A percentile compares a stretch with the other conserved stretches of the same genome.
These are phyloP conservation scores for Himantopus leucocephalus DNA, from an alignment of 2,113 vertebrate species.

Conservation along the genomic window DNA sequence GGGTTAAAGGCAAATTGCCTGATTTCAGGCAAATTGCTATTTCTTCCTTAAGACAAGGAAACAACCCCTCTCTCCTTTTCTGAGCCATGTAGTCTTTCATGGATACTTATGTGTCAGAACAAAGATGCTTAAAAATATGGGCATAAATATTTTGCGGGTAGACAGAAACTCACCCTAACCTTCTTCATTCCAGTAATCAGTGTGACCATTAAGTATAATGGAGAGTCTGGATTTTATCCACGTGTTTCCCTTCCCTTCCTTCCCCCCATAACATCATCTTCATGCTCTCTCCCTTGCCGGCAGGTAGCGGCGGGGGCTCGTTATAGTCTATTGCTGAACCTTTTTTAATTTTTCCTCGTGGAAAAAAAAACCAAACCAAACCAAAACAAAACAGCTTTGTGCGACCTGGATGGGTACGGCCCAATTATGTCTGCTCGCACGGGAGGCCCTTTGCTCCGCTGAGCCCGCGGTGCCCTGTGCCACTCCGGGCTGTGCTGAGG, in stretches of 20 bases:
- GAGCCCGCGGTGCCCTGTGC: background rate
- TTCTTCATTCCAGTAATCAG: no score
- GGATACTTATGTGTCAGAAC: background rate
- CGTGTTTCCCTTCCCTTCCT: background rate
- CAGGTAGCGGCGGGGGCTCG: accelerated
- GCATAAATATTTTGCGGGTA: background rate
- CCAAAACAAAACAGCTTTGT: background rate
- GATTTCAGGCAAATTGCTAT: background rate
- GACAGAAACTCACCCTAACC: background rate
- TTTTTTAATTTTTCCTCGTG: background rate
- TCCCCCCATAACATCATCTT: background rate
- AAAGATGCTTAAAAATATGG: background rate
- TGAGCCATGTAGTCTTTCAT: background rate
- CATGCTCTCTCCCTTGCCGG: accelerated
- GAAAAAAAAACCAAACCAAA: no score
- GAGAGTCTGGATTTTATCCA: background rate
- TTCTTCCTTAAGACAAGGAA: background rate
- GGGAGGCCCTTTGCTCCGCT: background rate
- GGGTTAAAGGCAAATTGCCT: background rate
- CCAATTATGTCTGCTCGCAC: accelerated
- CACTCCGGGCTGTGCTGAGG: background rate
- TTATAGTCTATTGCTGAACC: accelerated
- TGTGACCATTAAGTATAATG: accelerated
- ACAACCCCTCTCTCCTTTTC: background rate
- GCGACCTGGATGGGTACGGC: accelerated